Evolutionary conservation across 2,888 invertebrate genomes (phyloP).

Genomic region (Tethea ocularis): DNA sequence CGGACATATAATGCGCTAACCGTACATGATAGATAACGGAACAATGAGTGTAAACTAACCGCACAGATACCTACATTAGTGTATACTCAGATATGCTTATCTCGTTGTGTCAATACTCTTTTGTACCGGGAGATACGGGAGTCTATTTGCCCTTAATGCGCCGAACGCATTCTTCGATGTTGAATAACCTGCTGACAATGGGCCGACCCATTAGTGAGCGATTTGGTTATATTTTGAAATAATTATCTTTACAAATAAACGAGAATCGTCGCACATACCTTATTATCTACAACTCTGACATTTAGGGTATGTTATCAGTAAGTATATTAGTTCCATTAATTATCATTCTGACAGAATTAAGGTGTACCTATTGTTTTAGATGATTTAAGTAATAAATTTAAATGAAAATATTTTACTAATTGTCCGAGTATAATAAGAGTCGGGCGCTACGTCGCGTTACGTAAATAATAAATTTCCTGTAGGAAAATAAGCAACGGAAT

Average conservation of each 20-base stretch:
- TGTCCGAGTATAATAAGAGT: too few species aligned
- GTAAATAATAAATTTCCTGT: too few species aligned
- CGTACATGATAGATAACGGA: constrained; percentile 79
- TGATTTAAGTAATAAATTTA: too few species aligned
- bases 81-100: constrained; percentile 77
- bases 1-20: constrained; percentile 75
- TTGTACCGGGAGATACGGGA: constrained; percentile 78
- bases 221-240: constrained; percentile 52
- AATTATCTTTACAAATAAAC: constrained; percentile 51
- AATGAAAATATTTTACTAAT: neutral
- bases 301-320: constrained; percentile 44
- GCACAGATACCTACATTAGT: constrained; percentile 68
- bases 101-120: constrained; percentile 80
- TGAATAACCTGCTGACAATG: constrained; percentile 72
- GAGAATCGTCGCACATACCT: constrained; percentile 37
- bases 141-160: constrained; percentile 79
- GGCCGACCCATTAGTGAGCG: constrained; percentile 65
- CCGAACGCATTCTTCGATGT: constrained; percentile 70
- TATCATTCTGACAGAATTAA: constrained; percentile 24
- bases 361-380: neutral
- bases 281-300: constrained; percentile 34
- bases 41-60: constrained; percentile 77
- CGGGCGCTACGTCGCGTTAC: too few species aligned
- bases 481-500: neutral
- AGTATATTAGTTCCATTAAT: constrained; percentile 39